Base-by-base conservation (phyloP, 2,797 vertebrate species). In the Diplodus sargus region DNA sequence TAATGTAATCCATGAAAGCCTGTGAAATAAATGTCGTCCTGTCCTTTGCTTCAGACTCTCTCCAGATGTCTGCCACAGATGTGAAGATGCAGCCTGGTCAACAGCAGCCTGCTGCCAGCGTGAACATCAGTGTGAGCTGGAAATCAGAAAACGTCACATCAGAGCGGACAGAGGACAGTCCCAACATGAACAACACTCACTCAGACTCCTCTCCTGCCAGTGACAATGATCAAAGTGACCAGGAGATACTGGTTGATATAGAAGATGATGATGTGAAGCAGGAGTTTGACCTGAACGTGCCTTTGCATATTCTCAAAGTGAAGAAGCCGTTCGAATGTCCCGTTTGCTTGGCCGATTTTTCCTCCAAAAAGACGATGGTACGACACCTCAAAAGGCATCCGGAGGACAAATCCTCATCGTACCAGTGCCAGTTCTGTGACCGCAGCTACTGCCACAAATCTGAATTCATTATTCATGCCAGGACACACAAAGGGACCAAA, bases 361-460 rank as follows among this genome's bases (percentile, higher is more conserved):
- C 69, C 5, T 84, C 81, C 54, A 76, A 70, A 45, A 84, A 70
- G 72, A 62, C 45, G 0, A 76, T 76, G 81, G 60, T 70, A 11
- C 72, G 16, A 25, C 85, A 82, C 52, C 0, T 79, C 9, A 77
- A 59, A 47, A 51, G 45, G 43, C 82, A 84, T 14, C 53, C 76
- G 0, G 73, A 79, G 52, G 57, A 74, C 20, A 54, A 23, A 14
- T 43, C 30, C 1, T 56, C 45, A 0, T 73, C 45, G 2, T 77
- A 84, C 66, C 71, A 53, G 18, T 79, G 86, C 45, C 81, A 66
- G 43, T 67, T 74, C 71, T 88, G 86, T 7, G 47, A 64, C 2
- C 3, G 39, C 42, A 28, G 13, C 63, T 85, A 82, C 61, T 42
- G 22, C 49, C 57, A 43, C 53, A 68, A 62, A 23, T 81, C 84